Percentiles rank a stretch among this genome's conserved stretches.
These are phyloP conservation scores for Drosophila siamana DNA, from an alignment of 2,888 invertebrate species.

Conservation along the genomic window DNA sequence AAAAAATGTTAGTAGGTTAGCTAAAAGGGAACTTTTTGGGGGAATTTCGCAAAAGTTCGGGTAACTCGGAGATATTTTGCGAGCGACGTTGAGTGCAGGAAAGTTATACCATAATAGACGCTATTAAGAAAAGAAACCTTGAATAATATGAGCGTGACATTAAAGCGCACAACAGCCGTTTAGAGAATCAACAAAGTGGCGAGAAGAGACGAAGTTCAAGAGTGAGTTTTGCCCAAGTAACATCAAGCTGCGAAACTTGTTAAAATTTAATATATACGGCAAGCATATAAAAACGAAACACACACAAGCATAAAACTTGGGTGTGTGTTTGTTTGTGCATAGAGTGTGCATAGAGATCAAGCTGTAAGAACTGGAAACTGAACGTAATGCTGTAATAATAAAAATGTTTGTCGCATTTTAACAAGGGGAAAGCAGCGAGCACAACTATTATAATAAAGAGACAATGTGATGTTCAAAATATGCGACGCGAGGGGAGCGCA, in stretches of 20 bases:
- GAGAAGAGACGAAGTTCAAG: background rate
- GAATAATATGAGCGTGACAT: background rate
- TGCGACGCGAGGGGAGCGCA: background rate
- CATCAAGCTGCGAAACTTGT: slow-evolving; percentile 1
- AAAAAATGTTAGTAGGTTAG: too few species aligned
- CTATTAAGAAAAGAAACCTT: slow-evolving; percentile 1
- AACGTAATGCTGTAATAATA: slow-evolving; percentile 8
- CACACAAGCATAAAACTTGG: background rate
- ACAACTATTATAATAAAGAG: slow-evolving; percentile 1
- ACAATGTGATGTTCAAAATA: background rate
- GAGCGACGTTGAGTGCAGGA: too few species aligned
- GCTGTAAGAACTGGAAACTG: slow-evolving; percentile 1
- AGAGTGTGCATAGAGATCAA: slow-evolving; percentile 1
- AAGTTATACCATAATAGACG: background rate
- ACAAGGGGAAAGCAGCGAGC: slow-evolving; percentile 17
- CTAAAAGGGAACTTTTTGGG: too few species aligned
- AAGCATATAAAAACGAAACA: background rate
- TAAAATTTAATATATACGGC: background rate
- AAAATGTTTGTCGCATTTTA: slow-evolving; percentile 10
- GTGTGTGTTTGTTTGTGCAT: too few species aligned
- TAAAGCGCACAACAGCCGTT: background rate
- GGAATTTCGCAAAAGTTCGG: too few species aligned
- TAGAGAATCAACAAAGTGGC: slow-evolving; percentile 1
- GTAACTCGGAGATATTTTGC: too few species aligned
- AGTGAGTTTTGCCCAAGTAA: background rate